These are phyloP conservation scores for Lucilia cuprina DNA, from an alignment of 1,140 invertebrate species.

Conservation along the genomic window DNA sequence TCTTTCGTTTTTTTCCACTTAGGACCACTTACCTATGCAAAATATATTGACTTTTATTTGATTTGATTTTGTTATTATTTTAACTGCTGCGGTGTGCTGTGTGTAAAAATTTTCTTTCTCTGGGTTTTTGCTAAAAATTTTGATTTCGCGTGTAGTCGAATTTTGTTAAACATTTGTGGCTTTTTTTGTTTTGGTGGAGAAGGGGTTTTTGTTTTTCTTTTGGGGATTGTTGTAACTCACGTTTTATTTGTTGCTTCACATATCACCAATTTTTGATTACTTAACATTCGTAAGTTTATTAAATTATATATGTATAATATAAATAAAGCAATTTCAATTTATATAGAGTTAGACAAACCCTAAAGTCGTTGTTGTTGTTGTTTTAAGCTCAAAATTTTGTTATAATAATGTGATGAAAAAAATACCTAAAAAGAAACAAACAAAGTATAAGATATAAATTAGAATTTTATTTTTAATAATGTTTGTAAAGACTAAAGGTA, in stretches of 20 bases:
- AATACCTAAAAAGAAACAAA: conserved; percentile 22
- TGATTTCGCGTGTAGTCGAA: not conserved
- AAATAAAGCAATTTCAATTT: not conserved
- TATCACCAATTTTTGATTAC: conserved; percentile 33
- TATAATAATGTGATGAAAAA: not conserved
- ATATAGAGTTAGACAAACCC: not conserved
- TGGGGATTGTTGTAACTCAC: not conserved
- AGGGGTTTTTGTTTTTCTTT: not conserved
- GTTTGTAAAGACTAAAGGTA: not conserved
- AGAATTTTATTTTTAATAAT: not conserved
- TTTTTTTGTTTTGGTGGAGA: not conserved
- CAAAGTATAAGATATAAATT: not conserved
- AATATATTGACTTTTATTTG: conserved; percentile 34
- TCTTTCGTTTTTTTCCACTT: not conserved
- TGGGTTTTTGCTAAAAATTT: too few species aligned
- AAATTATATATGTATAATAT: not conserved
- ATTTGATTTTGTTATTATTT: conserved; percentile 21
- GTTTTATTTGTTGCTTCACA: conserved; percentile 32
- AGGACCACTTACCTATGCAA: conserved; percentile 23
- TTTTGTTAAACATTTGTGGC: not conserved
- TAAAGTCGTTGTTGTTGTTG: not conserved
- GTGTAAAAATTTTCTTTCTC: too few species aligned
- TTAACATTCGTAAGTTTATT: conserved; percentile 26
- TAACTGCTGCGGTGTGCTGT: not conserved
- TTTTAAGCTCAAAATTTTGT: not conserved